Conservation (phyloP, 1,140 invertebrate species). For the Maniola jurtina region DNA sequence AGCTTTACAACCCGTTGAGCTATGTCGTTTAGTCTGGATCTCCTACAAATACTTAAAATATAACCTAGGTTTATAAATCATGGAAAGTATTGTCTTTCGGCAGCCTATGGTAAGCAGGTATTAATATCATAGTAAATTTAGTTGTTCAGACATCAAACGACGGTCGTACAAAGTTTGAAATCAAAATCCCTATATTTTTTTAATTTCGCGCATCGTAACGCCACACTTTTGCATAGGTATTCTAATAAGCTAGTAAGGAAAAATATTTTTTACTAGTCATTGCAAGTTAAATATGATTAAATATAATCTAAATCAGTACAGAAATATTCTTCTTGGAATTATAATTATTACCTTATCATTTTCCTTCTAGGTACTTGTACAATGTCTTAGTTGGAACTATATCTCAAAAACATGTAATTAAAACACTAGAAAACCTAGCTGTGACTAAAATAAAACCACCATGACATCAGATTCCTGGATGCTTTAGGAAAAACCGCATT, state of each 20-base stretch:
- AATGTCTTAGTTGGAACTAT: conserved; percentile 8
- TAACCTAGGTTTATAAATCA: conserved; percentile 13
- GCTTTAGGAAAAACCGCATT: conserved; percentile 20
- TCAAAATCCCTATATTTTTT: no score
- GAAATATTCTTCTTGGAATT: conserved; percentile 12
- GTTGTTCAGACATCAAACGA: no score
- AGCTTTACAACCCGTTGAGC: no score
- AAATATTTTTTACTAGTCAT: conserved; percentile 4
- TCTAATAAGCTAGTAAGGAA: background rate
- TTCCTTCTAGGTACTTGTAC: conserved; percentile 14
- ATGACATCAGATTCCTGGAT: conserved; percentile 18
- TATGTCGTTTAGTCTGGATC: no score
- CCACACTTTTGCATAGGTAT: no score
- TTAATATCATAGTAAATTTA: no score
- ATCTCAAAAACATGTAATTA: conserved; percentile 14
- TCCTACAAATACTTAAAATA: no score
- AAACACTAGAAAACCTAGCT: conserved; percentile 18
- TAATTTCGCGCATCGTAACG: no score
- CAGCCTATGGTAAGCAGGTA: no score
- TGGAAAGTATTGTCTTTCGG: no score
- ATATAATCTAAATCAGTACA: conserved; percentile 4
- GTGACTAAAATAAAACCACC: conserved; percentile 21
- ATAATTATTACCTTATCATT: conserved; percentile 13
- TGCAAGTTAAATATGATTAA: conserved; percentile 6
- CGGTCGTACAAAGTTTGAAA: no score